Conservation (phyloP, 2,888 invertebrate species). For the Antitype chi region DNA sequence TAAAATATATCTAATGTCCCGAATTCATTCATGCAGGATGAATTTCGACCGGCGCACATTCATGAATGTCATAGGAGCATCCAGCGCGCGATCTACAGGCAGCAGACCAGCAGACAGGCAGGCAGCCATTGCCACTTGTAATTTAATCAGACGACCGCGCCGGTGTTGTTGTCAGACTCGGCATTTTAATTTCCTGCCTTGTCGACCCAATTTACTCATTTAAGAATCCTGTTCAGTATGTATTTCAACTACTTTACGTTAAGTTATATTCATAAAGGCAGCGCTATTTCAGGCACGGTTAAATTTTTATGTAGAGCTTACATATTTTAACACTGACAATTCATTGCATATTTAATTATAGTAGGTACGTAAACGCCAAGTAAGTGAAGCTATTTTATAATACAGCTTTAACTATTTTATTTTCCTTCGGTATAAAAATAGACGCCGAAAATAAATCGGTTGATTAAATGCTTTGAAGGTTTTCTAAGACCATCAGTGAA, state of each 20-base stretch:
- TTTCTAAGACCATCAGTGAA: slow-evolving; percentile 7
- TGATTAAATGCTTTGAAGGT: not conserved
- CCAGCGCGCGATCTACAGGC: slow-evolving; percentile 10
- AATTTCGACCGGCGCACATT: slow-evolving; percentile 24
- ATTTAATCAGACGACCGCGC: slow-evolving; percentile 55
- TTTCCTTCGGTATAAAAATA: not conserved
- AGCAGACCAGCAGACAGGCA: not conserved
- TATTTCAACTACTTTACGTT: slow-evolving; percentile 7
- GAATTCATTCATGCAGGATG: slow-evolving; percentile 37
- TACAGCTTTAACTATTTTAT: not conserved
- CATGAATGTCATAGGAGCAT: slow-evolving; percentile 15
- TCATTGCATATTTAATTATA: slow-evolving; percentile 7
- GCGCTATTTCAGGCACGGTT: not conserved
- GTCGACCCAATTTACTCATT: slow-evolving; percentile 27
- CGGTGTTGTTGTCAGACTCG: slow-evolving; percentile 53
- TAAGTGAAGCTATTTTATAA: not conserved
- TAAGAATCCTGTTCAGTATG: slow-evolving; percentile 10
- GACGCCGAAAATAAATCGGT: not conserved
- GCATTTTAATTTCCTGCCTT: slow-evolving; percentile 73
- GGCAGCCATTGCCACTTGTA: slow-evolving; percentile 40
- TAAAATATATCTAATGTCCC: slow-evolving; percentile 43
- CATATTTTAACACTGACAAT: slow-evolving; percentile 7
- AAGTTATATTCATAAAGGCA: not conserved
- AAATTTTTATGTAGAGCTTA: not conserved
- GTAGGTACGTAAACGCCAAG: not conserved